These are phyloP conservation scores for Oceanites oceanicus DNA, from an alignment of 2,113 vertebrate genomes.

Conservation along the genomic window DNA sequence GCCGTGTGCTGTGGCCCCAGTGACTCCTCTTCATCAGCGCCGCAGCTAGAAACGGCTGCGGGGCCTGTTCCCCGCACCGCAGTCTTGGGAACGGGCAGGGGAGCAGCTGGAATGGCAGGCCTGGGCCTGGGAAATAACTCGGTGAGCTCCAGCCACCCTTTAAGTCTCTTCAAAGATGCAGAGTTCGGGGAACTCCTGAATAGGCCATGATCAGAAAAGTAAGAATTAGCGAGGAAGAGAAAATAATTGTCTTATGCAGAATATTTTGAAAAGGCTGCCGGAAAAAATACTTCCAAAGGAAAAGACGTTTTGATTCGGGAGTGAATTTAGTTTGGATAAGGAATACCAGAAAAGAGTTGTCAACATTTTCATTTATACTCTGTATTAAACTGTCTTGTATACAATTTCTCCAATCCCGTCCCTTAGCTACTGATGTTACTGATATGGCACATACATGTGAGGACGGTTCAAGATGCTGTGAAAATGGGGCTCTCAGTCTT, in stretches of 20 bases:
- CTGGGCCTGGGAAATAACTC: neutral
- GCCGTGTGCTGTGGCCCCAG: rapidly evolving
- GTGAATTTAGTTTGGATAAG: neutral
- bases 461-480: neutral
- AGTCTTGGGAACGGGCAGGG: neutral
- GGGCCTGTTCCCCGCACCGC: neutral
- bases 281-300: neutral
- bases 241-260: neutral
- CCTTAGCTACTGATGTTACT: neutral
- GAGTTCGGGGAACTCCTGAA: neutral
- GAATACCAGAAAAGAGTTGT: neutral
- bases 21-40: neutral
- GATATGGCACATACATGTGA: neutral
- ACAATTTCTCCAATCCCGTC: neutral
- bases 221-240: neutral
- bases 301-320: neutral
- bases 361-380: neutral
- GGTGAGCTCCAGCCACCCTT: neutral
- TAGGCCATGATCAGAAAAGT: neutral
- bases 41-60: neutral
- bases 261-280: neutral
- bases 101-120: neutral
- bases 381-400: neutral
- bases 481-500: neutral
- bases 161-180: neutral